Conservation (phyloP, 2,797 vertebrate genomes). For the Rhabdomys pumilio region DNA sequence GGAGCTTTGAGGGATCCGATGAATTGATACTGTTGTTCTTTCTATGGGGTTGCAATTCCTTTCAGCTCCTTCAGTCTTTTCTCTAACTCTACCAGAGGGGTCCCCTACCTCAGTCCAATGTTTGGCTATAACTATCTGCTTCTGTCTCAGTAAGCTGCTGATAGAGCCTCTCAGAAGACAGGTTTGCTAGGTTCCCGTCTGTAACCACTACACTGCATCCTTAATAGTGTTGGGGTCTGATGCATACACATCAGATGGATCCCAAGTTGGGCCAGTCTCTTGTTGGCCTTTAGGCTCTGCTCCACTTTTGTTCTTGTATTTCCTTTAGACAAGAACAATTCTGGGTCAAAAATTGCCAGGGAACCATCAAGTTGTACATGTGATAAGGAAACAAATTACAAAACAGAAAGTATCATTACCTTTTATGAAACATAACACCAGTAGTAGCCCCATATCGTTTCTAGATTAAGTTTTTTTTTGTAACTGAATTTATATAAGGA, state of each 20-base stretch:
- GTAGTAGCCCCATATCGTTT: neutral
- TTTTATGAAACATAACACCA: neutral
- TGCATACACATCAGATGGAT: neutral
- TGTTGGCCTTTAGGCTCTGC: neutral
- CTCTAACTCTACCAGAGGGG: neutral
- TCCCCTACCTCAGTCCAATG: neutral
- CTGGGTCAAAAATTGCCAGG: neutral
- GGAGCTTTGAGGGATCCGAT: neutral
- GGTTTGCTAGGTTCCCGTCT: neutral
- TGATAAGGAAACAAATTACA: neutral
- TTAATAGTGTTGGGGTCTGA: neutral
- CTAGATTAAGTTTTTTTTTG: conserved; percentile 19
- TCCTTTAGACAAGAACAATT: neutral
- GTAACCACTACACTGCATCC: neutral
- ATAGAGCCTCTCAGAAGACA: neutral
- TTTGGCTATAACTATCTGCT: neutral
- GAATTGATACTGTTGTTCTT: neutral
- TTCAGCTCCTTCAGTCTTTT: neutral
- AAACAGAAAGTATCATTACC: neutral
- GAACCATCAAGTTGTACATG: neutral
- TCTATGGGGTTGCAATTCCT: neutral
- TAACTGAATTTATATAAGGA: neutral
- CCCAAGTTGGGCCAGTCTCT: neutral
- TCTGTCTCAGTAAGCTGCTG: neutral
- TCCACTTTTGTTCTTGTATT: neutral